Percentiles rank a stretch among this genome's conserved stretches.
Conservation (phyloP, 1,140 invertebrate species). For the Megalopta genalis region DNA sequence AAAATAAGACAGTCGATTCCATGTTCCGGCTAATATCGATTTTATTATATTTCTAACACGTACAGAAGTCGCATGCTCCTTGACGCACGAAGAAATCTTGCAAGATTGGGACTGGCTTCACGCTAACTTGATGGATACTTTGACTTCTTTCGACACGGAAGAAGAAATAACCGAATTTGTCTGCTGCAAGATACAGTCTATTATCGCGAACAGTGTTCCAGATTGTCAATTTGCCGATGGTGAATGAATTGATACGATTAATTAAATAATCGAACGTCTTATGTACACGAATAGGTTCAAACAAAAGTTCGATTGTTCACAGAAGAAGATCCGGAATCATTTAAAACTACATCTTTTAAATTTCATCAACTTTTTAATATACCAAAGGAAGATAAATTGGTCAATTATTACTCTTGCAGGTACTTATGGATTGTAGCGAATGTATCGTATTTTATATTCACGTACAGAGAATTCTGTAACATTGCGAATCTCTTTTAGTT, state of each 20-base stretch:
- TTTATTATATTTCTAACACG: conserved; percentile 57
- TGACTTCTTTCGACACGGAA: conserved; percentile 95
- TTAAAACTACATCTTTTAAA: conserved; percentile 90
- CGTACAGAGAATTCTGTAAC: conserved; percentile 75
- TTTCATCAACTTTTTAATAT: conserved; percentile 95
- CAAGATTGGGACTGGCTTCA: conserved; percentile 97
- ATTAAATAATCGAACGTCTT: conserved; percentile 4
- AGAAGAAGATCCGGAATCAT: conserved; percentile 91
- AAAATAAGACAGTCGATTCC: not conserved
- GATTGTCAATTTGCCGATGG: conserved; percentile 81
- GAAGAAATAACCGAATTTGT: conserved; percentile 98
- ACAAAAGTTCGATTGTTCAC: conserved; percentile 68
- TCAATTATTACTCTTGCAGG: conserved; percentile 97
- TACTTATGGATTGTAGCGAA: conserved; percentile 73
- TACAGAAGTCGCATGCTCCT: conserved; percentile 91
- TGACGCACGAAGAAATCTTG: conserved; percentile 92
- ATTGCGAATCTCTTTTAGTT: conserved; percentile 83
- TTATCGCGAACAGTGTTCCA: conserved; percentile 85
- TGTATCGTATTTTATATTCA: conserved; percentile 39
- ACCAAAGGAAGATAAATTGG: conserved; percentile 95
- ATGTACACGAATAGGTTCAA: not conserved
- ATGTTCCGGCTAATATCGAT: too few relatives aligned
- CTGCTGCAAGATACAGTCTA: conserved; percentile 96
- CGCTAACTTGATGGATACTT: conserved; percentile 90
- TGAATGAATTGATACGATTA: conserved; percentile 66